A percentile compares a stretch with the other conserved stretches of the same genome.
Conservation (phyloP, 2,888 invertebrate genomes). For the Sympetrum striolatum region DNA sequence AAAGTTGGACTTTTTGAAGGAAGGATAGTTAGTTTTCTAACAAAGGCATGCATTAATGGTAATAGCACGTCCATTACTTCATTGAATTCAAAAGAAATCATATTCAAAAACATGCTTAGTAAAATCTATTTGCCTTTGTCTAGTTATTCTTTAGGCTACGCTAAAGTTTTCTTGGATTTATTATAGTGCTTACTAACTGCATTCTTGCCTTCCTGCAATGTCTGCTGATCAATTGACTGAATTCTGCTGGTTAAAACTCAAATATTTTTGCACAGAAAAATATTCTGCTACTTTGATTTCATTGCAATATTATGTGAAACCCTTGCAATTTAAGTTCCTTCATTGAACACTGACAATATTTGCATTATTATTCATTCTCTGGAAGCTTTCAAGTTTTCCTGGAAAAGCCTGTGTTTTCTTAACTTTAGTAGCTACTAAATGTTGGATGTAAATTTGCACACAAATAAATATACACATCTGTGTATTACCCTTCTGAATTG, state of each 20-base stretch:
- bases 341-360: background rate
- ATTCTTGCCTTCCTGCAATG: constrained; percentile 22
- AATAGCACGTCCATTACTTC: background rate
- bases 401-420: background rate
- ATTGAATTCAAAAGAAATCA: background rate
- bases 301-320: background rate
- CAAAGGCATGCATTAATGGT: background rate
- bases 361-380: background rate
- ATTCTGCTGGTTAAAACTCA: background rate
- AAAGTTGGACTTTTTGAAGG: background rate
- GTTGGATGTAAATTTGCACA: constrained; percentile 39
- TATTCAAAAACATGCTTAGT: constrained; percentile 8
- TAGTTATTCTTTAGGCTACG: constrained; percentile 6
- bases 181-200: background rate
- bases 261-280: constrained; percentile 24
- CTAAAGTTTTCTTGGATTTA: background rate
- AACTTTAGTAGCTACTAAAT: constrained; percentile 38
- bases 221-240: constrained; percentile 14
- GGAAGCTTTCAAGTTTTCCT: background rate
- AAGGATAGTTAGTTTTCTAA: constrained; percentile 9
- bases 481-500: background rate
- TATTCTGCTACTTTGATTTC: background rate
- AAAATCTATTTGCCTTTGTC: background rate
- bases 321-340: background rate
- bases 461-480: constrained; percentile 31